phyloP scores from a whole-genome alignment of 2,797 vertebrate genomes.

The Enteromius argenteus region DNA sequence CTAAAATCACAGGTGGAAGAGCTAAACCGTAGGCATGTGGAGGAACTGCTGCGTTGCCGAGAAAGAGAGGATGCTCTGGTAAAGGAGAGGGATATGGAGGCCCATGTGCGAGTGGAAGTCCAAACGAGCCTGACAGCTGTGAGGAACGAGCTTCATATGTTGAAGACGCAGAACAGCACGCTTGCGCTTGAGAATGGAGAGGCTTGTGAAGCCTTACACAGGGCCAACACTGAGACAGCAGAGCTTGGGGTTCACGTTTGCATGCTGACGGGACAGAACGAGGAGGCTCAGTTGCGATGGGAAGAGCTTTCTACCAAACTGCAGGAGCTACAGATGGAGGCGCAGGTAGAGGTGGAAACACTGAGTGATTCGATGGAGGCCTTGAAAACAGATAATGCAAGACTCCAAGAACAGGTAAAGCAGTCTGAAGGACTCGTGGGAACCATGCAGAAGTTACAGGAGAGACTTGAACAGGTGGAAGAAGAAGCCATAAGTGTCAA shows the following conservation, averaged over 20 bases:
- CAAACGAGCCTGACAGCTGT: constrained; percentile 74
- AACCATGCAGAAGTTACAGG: constrained; percentile 45
- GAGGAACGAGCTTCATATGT: constrained; percentile 78
- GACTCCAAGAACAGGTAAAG: constrained; percentile 76
- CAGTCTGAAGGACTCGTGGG: constrained; percentile 62
- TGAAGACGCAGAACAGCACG: constrained; percentile 74
- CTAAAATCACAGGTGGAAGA: constrained; percentile 84
- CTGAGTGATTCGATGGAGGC: constrained; percentile 73
- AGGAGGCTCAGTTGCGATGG: constrained; percentile 78
- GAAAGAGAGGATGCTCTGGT: constrained; percentile 78
- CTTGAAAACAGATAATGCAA: constrained; percentile 80
- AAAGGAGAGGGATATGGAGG: constrained; percentile 74
- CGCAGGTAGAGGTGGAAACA: constrained; percentile 71
- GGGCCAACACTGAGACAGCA: constrained; percentile 87
- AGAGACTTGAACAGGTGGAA: constrained; percentile 68
- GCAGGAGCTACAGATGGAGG: constrained; percentile 73
- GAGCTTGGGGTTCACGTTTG: constrained; percentile 90
- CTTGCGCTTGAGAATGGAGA: constrained; percentile 82
- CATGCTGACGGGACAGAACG: constrained; percentile 84
- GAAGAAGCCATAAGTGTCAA: constrained; percentile 72
- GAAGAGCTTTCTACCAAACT: constrained; percentile 73
- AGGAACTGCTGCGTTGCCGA: constrained; percentile 82
- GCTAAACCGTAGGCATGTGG: constrained; percentile 84
- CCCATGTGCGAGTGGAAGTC: constrained; percentile 71
- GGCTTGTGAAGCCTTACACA: constrained; percentile 84